Conservation (phyloP, 30 jellyfish, hydroid and myxozoan genomes). For the Aurelia sp. region DNA sequence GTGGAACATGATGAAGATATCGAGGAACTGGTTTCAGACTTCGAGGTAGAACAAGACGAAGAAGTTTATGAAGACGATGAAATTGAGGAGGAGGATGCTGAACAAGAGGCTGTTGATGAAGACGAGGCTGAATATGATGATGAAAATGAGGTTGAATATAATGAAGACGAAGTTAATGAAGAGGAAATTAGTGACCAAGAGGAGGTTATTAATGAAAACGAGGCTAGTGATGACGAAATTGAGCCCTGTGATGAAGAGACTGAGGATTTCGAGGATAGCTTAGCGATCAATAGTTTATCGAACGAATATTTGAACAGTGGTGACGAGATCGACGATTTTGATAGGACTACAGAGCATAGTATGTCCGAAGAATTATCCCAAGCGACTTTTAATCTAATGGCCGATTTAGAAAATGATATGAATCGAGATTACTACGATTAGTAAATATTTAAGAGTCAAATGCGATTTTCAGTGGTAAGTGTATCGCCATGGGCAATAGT, state of each 20-base stretch:
- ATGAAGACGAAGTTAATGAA: slow-evolving; percentile 44
- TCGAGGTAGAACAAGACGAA: slow-evolving; percentile 2
- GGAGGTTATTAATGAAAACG: slow-evolving; percentile 1
- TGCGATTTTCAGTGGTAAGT: too few relatives aligned
- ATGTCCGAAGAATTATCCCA: slow-evolving; percentile 67
- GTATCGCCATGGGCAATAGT: too few relatives aligned
- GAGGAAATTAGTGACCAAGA: slow-evolving; percentile 10
- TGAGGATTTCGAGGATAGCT: not conserved
- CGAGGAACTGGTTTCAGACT: slow-evolving; percentile 9
- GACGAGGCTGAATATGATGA: slow-evolving; percentile 24
- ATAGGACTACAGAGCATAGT: slow-evolving; percentile 58
- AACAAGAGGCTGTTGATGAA: slow-evolving; percentile 30
- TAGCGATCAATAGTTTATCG: slow-evolving; percentile 8
- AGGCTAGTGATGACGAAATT: slow-evolving; percentile 11
- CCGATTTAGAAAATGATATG: slow-evolving; percentile 74
- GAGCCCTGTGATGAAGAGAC: slow-evolving; percentile 11
- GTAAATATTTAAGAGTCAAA: not conserved
- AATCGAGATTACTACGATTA: slow-evolving; percentile 38
- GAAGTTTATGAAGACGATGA: slow-evolving; percentile 13
- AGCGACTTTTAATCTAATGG: slow-evolving; percentile 82
- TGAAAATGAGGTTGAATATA: slow-evolving; percentile 12
- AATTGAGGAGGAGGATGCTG: slow-evolving; percentile 14
- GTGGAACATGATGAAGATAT: slow-evolving; percentile 21
- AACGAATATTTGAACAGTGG: slow-evolving; percentile 2
- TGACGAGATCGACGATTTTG: slow-evolving; percentile 47